Percentiles rank a stretch among this genome's conserved stretches.
These are phyloP conservation scores for Galeopsomyia nigrocyanea DNA, from an alignment of 2,888 invertebrate genomes.

Conservation along the genomic window DNA sequence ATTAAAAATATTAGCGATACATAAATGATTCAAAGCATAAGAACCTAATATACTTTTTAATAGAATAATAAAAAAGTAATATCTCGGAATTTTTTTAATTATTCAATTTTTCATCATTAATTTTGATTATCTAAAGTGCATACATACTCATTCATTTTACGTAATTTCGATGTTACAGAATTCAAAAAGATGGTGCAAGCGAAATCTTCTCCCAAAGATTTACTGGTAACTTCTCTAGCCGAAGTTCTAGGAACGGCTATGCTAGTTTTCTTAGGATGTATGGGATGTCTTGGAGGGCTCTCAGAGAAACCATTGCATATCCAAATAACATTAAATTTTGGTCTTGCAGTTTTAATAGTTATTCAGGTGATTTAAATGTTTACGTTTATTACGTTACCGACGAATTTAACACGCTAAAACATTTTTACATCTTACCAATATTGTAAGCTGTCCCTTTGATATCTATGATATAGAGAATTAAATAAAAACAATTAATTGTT, in stretches of 20 bases:
- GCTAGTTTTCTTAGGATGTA: constrained; percentile 65
- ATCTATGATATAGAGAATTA: too few species aligned
- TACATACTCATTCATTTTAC: not conserved
- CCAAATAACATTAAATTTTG: constrained; percentile 64
- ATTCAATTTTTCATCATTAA: too few species aligned
- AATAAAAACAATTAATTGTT: too few species aligned
- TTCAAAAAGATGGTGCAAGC: constrained; percentile 45
- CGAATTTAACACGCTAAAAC: not conserved
- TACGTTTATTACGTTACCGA: not conserved
- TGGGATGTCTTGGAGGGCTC: constrained; percentile 60
- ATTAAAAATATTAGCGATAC: too few species aligned
- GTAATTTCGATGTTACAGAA: not conserved
- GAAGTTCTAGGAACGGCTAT: constrained; percentile 65
- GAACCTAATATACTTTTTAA: too few species aligned
- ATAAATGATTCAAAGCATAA: too few species aligned
- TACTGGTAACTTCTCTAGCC: constrained; percentile 59
- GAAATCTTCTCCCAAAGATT: constrained; percentile 34
- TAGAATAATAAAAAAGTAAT: too few species aligned
- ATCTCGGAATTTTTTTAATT: too few species aligned
- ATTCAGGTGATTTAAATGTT: constrained; percentile 61
- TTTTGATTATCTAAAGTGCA: too few species aligned
- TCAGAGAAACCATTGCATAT: constrained; percentile 53
- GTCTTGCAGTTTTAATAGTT: constrained; percentile 64
- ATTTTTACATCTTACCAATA: not conserved
- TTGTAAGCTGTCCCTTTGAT: too few species aligned